Conservation (phyloP, 2,888 invertebrate species). For the Malacosoma neustria region DNA sequence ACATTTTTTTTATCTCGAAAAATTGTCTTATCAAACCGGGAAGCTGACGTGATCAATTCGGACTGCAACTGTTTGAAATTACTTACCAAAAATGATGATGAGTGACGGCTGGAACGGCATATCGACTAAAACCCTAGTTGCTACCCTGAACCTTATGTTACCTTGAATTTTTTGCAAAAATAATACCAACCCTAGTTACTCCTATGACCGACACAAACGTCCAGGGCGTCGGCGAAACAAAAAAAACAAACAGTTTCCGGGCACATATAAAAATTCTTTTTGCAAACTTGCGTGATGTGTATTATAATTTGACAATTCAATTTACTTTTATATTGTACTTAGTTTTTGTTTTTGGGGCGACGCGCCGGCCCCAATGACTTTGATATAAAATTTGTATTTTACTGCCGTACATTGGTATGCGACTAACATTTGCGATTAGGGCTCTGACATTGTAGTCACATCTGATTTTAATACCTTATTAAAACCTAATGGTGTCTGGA, state of each 20-base stretch:
- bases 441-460: neutral
- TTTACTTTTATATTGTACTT: neutral
- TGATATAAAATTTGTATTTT: slow-evolving; percentile 4
- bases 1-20: no score
- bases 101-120: no score
- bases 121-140: no score
- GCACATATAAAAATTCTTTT: slow-evolving; percentile 36
- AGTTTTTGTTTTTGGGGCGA: slow-evolving; percentile 9
- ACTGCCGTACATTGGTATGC: neutral
- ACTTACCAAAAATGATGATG: no score
- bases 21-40: no score
- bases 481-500: neutral
- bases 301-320: slow-evolving; percentile 15
- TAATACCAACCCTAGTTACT: neutral
- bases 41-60: no score
- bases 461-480: neutral
- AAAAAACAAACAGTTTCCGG: slow-evolving; percentile 37
- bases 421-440: neutral
- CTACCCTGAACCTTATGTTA: no score
- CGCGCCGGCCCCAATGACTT: slow-evolving; percentile 11
- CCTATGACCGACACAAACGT: slow-evolving; percentile 25
- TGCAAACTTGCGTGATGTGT: slow-evolving; percentile 35
- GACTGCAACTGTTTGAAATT: no score
- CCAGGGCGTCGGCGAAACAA: slow-evolving; percentile 23
- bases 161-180: no score